phyloP scores from a whole-genome alignment of 2,113 vertebrate genomes.

The Todiramphus chloris region DNA sequence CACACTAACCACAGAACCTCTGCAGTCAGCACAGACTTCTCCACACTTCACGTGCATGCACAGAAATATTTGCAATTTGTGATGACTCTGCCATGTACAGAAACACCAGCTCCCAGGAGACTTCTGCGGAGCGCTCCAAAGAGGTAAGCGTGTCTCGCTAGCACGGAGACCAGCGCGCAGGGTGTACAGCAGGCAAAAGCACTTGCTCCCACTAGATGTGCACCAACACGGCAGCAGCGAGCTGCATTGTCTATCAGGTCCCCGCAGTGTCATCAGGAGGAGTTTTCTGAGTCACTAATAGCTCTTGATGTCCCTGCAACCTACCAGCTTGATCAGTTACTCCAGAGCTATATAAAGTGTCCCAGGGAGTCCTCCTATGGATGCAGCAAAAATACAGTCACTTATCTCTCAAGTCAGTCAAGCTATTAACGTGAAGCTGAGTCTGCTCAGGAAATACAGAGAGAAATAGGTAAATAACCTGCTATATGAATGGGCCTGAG shows the following conservation, averaged over 20 bases:
- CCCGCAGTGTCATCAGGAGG: background rate
- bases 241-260: background rate
- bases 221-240: background rate
- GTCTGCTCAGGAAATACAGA: background rate
- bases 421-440: background rate
- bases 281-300: background rate
- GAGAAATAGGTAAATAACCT: background rate
- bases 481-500: background rate
- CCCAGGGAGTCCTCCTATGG: background rate
- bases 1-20: accelerated
- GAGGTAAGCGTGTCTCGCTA: background rate
- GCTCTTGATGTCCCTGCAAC: background rate
- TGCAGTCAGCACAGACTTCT: background rate
- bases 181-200: background rate
- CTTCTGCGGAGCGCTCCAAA: background rate
- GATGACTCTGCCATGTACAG: background rate
- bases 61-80: background rate
- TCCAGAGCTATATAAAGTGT: background rate
- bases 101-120: background rate
- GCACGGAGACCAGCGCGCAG: background rate
- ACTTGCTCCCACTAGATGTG: background rate
- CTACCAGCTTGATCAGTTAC: background rate
- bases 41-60: background rate
- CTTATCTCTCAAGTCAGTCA: background rate
- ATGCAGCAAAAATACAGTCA: background rate